A percentile compares a stretch with the other conserved stretches of the same genome.
These are phyloP conservation scores for Chaetogeoica ovagalla DNA, from an alignment of 2,888 invertebrate genomes.

Conservation along the genomic window DNA sequence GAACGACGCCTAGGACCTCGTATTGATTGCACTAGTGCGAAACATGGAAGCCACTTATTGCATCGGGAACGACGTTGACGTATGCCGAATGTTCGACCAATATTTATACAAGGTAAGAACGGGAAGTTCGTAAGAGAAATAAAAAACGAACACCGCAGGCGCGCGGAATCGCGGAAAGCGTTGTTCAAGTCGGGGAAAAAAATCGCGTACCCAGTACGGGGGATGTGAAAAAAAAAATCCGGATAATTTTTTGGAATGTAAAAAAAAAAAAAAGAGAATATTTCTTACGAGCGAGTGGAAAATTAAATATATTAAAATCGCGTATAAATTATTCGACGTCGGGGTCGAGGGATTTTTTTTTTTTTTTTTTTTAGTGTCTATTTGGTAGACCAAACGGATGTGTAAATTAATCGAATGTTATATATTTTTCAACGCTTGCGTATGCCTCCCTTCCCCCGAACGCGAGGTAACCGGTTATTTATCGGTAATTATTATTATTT, in stretches of 20 bases:
- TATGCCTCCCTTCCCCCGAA: not conserved
- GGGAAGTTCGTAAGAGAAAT: not conserved
- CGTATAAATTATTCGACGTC: too few relatives aligned
- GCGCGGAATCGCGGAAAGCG: too few relatives aligned
- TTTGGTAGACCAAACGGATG: too few relatives aligned
- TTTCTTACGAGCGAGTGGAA: not conserved
- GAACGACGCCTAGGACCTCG: constrained; percentile 45
- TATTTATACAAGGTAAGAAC: constrained; percentile 66
- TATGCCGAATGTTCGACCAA: constrained; percentile 70
- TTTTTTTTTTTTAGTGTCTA: too few relatives aligned
- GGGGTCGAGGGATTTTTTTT: too few relatives aligned
- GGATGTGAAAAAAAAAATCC: too few relatives aligned
- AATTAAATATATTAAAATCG: constrained; percentile 13
- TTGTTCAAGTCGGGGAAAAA: too few relatives aligned
- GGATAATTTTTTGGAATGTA: too few relatives aligned
- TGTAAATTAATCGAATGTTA: not conserved
- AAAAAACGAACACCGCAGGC: not conserved
- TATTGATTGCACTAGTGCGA: constrained; percentile 57
- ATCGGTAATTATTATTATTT: constrained; percentile 12
- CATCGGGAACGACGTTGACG: constrained; percentile 66
- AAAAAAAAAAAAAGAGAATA: constrained; percentile 12
- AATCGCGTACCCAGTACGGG: not conserved
- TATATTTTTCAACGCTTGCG: constrained; percentile 27
- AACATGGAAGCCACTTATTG: constrained; percentile 69
- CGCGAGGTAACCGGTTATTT: constrained; percentile 38